Percentiles rank a stretch among this genome's conserved stretches.
Conservation (phyloP, 2,797 vertebrate species). For the Sebastes vulpes region DNA sequence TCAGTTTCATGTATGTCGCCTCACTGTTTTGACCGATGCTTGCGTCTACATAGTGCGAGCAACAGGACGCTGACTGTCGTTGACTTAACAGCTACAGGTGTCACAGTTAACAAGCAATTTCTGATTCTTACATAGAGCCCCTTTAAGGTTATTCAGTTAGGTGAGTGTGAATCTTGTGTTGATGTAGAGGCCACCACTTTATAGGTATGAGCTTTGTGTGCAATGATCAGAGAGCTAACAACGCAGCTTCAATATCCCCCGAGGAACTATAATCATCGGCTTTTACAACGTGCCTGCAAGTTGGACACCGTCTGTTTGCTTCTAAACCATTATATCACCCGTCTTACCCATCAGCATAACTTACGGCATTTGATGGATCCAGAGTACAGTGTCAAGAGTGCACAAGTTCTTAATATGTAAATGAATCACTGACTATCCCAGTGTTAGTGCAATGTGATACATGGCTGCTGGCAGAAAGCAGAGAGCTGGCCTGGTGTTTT, state of each 20-base stretch:
- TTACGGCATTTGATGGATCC: not conserved
- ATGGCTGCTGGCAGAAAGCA: not conserved
- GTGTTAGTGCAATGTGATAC: not conserved
- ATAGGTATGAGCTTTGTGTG: not conserved
- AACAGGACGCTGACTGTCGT: too few species aligned
- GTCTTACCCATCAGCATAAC: not conserved
- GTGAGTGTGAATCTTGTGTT: not conserved
- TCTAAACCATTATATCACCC: not conserved
- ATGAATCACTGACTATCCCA: not conserved
- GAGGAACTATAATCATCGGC: slow-evolving; percentile 11
- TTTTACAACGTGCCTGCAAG: not conserved
- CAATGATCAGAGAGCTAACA: not conserved
- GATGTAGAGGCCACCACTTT: not conserved
- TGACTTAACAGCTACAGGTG: too few species aligned
- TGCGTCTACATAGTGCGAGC: too few species aligned
- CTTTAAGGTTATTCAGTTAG: not conserved
- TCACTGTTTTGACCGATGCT: too few species aligned
- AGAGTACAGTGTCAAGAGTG: not conserved
- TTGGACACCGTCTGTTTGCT: not conserved
- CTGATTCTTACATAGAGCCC: too few species aligned
- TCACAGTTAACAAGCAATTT: too few species aligned
- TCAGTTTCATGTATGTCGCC: too few species aligned
- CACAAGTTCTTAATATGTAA: not conserved
- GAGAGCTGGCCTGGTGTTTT: not conserved
- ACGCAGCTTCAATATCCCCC: not conserved